Conservation (phyloP, 1,140 invertebrate species). For the Ceratitis capitata region DNA sequence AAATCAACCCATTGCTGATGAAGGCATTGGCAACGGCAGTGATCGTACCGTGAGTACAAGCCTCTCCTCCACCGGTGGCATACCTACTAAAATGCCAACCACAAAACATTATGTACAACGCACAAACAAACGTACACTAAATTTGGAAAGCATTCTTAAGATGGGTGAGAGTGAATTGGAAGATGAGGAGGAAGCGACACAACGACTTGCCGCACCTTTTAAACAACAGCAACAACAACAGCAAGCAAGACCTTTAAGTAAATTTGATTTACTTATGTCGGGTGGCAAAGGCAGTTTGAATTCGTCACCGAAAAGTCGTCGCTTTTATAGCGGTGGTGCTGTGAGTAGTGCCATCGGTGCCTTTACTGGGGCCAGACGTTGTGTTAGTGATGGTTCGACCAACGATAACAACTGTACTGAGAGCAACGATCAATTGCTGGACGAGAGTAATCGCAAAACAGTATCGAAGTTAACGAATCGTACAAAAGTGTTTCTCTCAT, state of each 20-base stretch:
- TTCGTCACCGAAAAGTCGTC: constrained; percentile 43
- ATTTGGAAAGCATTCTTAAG: constrained; percentile 59
- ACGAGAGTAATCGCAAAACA: constrained; percentile 56
- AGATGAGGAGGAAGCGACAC: constrained; percentile 53
- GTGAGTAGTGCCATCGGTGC: background rate
- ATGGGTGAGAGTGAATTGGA: constrained; percentile 62
- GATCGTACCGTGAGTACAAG: constrained; percentile 43
- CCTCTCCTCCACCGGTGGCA: constrained; percentile 19
- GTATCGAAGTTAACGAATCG: constrained; percentile 59
- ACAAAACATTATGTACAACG: constrained; percentile 47
- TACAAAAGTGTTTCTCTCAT: constrained; percentile 58
- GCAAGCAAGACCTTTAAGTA: constrained; percentile 44
- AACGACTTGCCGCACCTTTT: background rate
- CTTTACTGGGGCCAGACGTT: background rate
- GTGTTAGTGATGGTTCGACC: background rate
- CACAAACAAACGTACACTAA: constrained; percentile 53
- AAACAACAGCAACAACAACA: constrained; percentile 22
- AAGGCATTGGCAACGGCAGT: constrained; percentile 43
- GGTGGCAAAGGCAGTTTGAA: constrained; percentile 39
- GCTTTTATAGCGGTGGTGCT: constrained; percentile 43
- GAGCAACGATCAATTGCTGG: constrained; percentile 40
- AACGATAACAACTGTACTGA: constrained; percentile 28
- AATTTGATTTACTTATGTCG: constrained; percentile 53
- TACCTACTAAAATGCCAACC: background rate
- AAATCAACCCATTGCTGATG: constrained; percentile 37